phyloP scores from a whole-genome alignment of 2,113 vertebrate genomes.

The Gobius niger region DNA sequence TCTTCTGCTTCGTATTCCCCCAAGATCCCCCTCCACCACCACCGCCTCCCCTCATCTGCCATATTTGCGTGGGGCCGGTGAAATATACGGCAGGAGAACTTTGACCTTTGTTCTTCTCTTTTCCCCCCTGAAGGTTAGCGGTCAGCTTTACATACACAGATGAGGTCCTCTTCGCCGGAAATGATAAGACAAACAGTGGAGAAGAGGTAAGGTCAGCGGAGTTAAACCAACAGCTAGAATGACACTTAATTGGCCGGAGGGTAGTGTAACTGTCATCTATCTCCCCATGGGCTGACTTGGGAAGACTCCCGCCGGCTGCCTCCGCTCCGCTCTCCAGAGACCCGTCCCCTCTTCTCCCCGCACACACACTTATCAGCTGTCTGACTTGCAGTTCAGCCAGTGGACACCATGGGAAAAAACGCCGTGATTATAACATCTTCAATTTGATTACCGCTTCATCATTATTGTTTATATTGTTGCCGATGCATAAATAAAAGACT shows the following conservation, averaged over 20 bases:
- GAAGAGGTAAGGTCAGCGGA: conserved; percentile 76
- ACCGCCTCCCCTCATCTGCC: not conserved
- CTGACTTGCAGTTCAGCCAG: conserved; percentile 75
- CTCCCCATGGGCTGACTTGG: conserved; percentile 67
- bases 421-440: conserved; percentile 65
- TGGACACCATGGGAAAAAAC: conserved; percentile 64
- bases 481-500: conserved; percentile 77
- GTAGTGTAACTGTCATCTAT: conserved; percentile 79
- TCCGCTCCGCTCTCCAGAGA: conserved; percentile 54
- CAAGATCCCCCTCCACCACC: conserved; percentile 21
- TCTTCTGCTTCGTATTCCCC: conserved; percentile 52
- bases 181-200: conserved; percentile 78
- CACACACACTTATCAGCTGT: conserved; percentile 67
- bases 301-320: conserved; percentile 56
- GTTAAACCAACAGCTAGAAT: conserved; percentile 84
- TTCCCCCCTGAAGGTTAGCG: conserved; percentile 70
- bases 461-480: conserved; percentile 74
- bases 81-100: conserved; percentile 78
- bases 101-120: conserved; percentile 72
- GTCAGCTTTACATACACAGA: conserved; percentile 80
- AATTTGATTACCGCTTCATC: conserved; percentile 75
- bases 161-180: conserved; percentile 76
- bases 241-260: conserved; percentile 79
- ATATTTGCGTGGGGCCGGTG: conserved; percentile 66
- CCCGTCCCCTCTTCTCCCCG: conserved; percentile 31